phyloP scores from a whole-genome alignment of 2,797 vertebrate genomes.

The Ispidina lecontei region DNA sequence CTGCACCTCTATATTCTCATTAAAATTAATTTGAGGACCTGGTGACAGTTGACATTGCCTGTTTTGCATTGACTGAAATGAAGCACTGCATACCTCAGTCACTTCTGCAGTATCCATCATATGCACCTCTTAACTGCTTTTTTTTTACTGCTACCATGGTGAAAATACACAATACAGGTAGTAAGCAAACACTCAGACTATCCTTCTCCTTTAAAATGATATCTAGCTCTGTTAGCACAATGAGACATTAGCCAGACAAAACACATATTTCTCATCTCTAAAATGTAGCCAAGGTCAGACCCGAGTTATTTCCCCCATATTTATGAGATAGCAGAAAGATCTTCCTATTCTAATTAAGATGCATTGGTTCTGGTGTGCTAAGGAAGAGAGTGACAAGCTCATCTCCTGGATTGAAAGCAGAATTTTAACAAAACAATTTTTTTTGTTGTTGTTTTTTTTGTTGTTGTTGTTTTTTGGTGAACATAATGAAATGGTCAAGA shows the following conservation, averaged over 20 bases:
- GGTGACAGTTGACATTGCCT: neutral
- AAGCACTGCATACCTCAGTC: neutral
- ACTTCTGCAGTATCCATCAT: neutral
- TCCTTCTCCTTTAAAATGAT: neutral
- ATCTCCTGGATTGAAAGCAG: neutral
- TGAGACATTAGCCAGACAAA: neutral
- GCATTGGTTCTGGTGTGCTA: neutral
- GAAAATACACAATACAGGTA: neutral
- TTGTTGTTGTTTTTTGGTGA: neutral
- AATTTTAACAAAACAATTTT: neutral
- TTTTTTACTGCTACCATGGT: neutral
- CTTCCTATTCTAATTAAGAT: neutral
- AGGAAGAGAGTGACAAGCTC: neutral
- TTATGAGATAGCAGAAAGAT: neutral
- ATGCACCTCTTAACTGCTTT: neutral
- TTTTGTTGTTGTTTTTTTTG: neutral
- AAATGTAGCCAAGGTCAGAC: neutral
- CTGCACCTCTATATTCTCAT: neutral
- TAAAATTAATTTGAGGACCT: conserved; percentile 12
- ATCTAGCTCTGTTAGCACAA: neutral
- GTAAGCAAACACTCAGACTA: neutral
- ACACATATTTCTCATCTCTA: neutral
- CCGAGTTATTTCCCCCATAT: neutral
- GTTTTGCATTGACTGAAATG: neutral
- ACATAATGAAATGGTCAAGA: neutral